Conservation (phyloP, 2,113 vertebrate species). For the Anarrhichthys ocellatus region DNA sequence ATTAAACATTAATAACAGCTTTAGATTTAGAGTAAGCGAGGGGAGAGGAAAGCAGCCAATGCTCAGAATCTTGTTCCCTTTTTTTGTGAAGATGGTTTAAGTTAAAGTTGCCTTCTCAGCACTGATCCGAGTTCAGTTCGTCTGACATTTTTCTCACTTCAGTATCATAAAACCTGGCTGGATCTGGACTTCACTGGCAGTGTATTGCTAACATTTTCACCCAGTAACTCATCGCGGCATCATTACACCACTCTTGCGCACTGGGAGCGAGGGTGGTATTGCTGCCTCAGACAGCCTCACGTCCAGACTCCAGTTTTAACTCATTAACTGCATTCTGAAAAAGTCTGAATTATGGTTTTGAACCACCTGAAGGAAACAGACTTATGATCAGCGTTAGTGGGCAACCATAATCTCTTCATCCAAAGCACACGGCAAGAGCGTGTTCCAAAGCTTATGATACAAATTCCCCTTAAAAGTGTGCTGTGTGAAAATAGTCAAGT, state of each 20-base stretch:
- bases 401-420: constrained; percentile 32
- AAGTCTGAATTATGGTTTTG: constrained; percentile 29
- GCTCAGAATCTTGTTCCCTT: constrained; percentile 72
- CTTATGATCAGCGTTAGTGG: constrained; percentile 10
- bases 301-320: constrained; percentile 34
- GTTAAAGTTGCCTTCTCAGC: constrained; percentile 23
- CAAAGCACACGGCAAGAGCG: constrained; percentile 28
- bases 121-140: constrained; percentile 15
- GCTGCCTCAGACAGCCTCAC: constrained; percentile 41
- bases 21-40: constrained; percentile 67
- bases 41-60: constrained; percentile 60
- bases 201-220: neutral
- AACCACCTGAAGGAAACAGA: constrained; percentile 21
- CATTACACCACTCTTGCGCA: constrained; percentile 30
- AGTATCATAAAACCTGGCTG: constrained; percentile 27
- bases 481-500: constrained; percentile 66
- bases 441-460: constrained; percentile 55
- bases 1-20: constrained; percentile 72
- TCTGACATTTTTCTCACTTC: constrained; percentile 10
- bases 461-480: constrained; percentile 55
- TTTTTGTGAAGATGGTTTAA: constrained; percentile 47
- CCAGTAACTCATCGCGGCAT: constrained; percentile 5
- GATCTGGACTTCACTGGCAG: constrained; percentile 41
- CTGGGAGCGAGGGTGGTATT: constrained; percentile 19
- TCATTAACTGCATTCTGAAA: neutral